Percentiles rank a stretch among this genome's conserved stretches.
phyloP scores from a whole-genome alignment of 2,113 vertebrate species.

The Sialia sialis region DNA sequence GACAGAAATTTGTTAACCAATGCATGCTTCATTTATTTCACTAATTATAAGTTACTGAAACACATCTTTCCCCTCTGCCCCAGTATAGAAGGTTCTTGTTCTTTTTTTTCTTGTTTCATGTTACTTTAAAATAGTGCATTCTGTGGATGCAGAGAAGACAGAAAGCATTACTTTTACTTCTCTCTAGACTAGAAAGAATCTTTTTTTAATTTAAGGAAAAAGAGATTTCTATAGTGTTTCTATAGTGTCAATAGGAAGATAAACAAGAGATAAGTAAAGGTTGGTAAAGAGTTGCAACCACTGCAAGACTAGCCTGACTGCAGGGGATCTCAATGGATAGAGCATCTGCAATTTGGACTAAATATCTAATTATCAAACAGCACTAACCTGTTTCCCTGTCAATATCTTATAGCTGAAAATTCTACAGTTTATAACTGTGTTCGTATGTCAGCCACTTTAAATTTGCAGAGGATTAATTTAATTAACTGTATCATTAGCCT shows the following conservation, averaged over 20 bases:
- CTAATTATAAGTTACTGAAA: background rate
- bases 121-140: background rate
- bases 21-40: background rate
- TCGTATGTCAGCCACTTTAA: conserved; percentile 22
- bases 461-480: conserved; percentile 54
- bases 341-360: background rate
- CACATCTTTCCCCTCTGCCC: background rate
- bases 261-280: background rate
- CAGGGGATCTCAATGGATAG: background rate
- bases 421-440: background rate
- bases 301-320: background rate
- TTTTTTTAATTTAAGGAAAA: background rate
- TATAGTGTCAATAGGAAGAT: background rate
- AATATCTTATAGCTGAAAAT: background rate
- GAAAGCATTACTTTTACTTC: background rate
- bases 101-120: background rate
- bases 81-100: background rate
- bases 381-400: background rate
- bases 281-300: background rate
- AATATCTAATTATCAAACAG: conserved; percentile 16
- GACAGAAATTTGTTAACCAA: background rate
- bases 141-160: no score
- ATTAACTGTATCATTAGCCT: conserved; percentile 49
- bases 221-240: background rate
- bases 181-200: background rate